Percentiles rank a stretch among this genome's conserved stretches.
Conservation (phyloP, 1,140 invertebrate species). For the Scaptomyza graminum region DNA sequence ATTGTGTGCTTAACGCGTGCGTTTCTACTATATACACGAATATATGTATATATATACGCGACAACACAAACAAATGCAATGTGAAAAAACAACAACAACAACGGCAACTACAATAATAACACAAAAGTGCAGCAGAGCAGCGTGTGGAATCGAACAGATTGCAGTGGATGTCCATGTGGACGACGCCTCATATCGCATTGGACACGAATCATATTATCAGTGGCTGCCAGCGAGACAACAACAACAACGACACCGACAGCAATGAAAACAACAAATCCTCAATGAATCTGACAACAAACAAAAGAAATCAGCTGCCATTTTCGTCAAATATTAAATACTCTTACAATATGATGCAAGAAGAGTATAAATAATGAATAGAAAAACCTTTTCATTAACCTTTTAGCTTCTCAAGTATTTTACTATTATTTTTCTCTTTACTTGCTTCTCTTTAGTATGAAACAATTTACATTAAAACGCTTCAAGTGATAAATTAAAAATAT, state of each 20-base stretch:
- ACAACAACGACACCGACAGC: constrained; percentile 17
- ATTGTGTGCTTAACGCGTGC: constrained; percentile 79
- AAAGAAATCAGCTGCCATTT: background rate
- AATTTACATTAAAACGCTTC: no score
- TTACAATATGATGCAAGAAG: no score
- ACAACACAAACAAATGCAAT: constrained; percentile 61
- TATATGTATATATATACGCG: constrained; percentile 26
- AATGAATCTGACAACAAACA: constrained; percentile 41
- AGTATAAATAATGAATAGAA: no score
- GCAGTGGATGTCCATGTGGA: constrained; percentile 48
- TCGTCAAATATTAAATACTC: constrained; percentile 6
- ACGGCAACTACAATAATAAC: constrained; percentile 1
- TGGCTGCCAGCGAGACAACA: constrained; percentile 22
- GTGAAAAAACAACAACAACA: constrained; percentile 54
- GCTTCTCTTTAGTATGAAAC: no score
- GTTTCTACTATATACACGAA: constrained; percentile 47
- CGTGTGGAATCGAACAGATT: constrained; percentile 55
- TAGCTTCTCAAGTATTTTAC: no score
- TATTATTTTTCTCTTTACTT: no score
- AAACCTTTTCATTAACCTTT: no score
- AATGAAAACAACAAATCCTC: constrained; percentile 46
- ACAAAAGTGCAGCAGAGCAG: background rate
- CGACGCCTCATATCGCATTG: constrained; percentile 53
- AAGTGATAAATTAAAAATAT: no score
- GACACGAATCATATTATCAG: constrained; percentile 76